Percentiles rank a stretch among this genome's conserved stretches.
Evolutionary conservation across 2,888 invertebrate genomes (phyloP).

Genomic region (Caprella mutica): DNA sequence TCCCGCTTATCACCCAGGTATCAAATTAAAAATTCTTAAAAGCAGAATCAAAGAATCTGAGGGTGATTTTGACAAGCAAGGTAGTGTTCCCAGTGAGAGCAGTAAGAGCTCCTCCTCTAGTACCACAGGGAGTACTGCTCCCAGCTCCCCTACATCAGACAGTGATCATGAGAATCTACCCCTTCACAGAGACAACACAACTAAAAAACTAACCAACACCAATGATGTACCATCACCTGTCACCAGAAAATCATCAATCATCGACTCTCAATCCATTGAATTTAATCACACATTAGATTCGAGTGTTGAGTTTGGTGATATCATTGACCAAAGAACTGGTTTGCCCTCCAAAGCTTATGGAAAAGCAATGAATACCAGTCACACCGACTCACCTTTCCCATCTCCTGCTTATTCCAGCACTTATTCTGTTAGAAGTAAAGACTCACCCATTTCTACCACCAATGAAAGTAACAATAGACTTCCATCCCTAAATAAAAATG

Average conservation of each 20-base stretch:
- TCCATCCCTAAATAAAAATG: neutral
- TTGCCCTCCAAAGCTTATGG: conserved; percentile 1
- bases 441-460: too few species aligned
- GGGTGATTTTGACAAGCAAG: too few species aligned
- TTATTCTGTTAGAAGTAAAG: too few species aligned
- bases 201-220: too few species aligned
- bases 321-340: conserved; percentile 30
- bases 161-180: too few species aligned
- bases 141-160: conserved; percentile 27
- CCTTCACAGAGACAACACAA: too few species aligned
- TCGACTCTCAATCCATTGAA: conserved; percentile 12
- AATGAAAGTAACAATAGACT: neutral
- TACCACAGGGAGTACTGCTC: conserved; percentile 22
- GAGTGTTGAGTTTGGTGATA: conserved; percentile 20
- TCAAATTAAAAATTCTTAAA: conserved; percentile 32
- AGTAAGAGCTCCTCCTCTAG: conserved; percentile 22
- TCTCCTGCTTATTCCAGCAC: too few species aligned
- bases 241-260: conserved; percentile 2
- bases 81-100: conserved; percentile 30
- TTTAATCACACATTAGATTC: conserved; percentile 17
- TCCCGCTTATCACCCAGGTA: too few species aligned
- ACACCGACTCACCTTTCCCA: too few species aligned
- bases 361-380: too few species aligned
- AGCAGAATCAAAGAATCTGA: conserved; percentile 15
- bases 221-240: too few species aligned